phyloP scores from a whole-genome alignment of 2,113 vertebrate species.

The Tachycineta bicolor region DNA sequence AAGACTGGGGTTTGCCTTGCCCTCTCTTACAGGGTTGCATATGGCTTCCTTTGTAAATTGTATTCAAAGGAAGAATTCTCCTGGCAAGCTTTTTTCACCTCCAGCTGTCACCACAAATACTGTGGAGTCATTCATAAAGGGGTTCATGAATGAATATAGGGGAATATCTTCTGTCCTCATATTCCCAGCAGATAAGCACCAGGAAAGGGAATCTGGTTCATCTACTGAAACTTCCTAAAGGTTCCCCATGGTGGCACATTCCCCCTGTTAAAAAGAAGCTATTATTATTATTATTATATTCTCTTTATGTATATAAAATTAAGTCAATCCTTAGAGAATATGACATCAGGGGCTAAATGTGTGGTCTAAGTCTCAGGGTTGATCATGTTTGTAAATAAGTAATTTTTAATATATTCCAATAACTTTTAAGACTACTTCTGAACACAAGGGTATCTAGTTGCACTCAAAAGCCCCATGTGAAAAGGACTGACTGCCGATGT shows the following conservation, averaged over 20 bases:
- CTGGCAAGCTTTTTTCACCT: slow-evolving; percentile 4
- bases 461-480: not conserved
- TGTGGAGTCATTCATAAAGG: slow-evolving; percentile 11
- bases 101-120: slow-evolving; percentile 21
- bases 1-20: not conserved
- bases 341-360: not conserved
- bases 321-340: not conserved
- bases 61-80: slow-evolving; percentile 20
- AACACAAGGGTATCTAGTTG: not conserved
- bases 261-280: not conserved
- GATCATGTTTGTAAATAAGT: not conserved
- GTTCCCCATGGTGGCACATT: not conserved
- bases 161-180: not conserved
- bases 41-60: slow-evolving; percentile 4
- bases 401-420: not conserved
- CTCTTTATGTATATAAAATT: not conserved
- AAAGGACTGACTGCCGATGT: not conserved
- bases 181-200: not conserved
- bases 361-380: not conserved
- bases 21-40: not conserved
- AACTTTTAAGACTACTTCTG: not conserved
- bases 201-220: not conserved
- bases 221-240: not conserved
- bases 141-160: not conserved
- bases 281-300: too few relatives aligned